phyloP scores from a whole-genome alignment of 2,888 invertebrate species.

The Cataglyphis rosenhaueri region DNA sequence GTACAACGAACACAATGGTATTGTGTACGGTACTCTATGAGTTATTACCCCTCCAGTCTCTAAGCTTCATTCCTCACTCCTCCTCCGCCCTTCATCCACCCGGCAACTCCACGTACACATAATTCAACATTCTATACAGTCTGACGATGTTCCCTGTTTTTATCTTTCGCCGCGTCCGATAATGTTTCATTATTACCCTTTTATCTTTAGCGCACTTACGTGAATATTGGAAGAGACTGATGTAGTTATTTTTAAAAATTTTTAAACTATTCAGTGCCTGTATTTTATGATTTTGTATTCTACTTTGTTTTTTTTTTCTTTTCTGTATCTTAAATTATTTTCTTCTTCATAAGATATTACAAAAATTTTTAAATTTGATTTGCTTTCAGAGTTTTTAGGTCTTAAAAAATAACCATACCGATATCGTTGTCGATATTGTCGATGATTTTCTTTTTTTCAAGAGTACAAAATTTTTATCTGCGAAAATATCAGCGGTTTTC shows the following conservation, averaged over 20 bases:
- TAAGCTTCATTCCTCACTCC: slow-evolving; percentile 72
- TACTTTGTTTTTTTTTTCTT: neutral
- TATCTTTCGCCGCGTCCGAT: slow-evolving; percentile 67
- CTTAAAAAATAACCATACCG: neutral
- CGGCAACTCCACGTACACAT: slow-evolving; percentile 74
- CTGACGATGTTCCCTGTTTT: slow-evolving; percentile 62
- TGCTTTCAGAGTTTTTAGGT: no score
- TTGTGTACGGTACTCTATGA: slow-evolving; percentile 83
- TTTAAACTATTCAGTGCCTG: neutral
- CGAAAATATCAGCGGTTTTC: neutral
- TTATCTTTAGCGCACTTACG: slow-evolving; percentile 62
- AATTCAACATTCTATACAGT: slow-evolving; percentile 82
- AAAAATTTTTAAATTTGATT: neutral
- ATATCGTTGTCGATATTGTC: neutral
- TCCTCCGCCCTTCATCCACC: slow-evolving; percentile 62
- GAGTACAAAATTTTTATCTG: neutral
- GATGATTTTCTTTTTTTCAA: neutral
- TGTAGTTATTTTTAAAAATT: neutral
- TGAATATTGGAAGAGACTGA: slow-evolving; percentile 1
- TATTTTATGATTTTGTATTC: neutral
- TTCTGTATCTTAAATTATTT: neutral
- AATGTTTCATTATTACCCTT: slow-evolving; percentile 76
- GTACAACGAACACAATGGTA: slow-evolving; percentile 83
- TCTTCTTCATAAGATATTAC: neutral
- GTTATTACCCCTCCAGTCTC: slow-evolving; percentile 83